Conservation (phyloP, 2,797 vertebrate genomes). For the Vespertilio murinus region DNA sequence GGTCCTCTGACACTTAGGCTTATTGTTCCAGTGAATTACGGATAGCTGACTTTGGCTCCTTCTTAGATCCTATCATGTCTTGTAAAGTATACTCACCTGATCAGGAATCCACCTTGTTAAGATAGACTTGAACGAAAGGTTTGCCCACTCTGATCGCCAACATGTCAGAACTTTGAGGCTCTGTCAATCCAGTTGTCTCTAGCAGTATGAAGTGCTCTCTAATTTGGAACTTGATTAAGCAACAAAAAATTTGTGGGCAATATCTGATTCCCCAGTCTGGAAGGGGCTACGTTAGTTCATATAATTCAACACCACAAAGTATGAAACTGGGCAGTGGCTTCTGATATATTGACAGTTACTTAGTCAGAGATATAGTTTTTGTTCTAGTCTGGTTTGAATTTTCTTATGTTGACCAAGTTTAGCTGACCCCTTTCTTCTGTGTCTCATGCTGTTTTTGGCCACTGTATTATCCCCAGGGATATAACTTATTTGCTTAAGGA, state of each 20-base stretch:
- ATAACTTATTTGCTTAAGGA: neutral
- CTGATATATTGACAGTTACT: conserved; percentile 9
- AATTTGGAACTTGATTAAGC: conserved; percentile 8
- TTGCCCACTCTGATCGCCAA: neutral
- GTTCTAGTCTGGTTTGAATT: neutral
- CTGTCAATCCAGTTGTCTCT: neutral
- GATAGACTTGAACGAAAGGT: neutral
- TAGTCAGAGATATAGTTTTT: conserved; percentile 6
- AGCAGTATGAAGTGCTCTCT: neutral
- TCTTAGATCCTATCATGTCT: neutral
- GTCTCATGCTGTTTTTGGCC: neutral
- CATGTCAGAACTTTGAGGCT: neutral
- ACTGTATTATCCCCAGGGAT: neutral
- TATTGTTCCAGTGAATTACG: neutral
- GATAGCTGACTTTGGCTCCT: neutral
- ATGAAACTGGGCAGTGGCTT: conserved; percentile 3
- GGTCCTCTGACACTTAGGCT: neutral
- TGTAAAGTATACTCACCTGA: neutral
- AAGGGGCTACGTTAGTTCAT: conserved; percentile 38
- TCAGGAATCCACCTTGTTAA: neutral
- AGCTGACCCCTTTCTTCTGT: neutral
- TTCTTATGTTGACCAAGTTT: neutral
- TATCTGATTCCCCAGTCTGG: neutral
- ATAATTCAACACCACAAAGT: neutral
- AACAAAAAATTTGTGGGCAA: neutral